phyloP scores from a whole-genome alignment of 2,113 vertebrate genomes.

The Crotophaga sulcirostris region DNA sequence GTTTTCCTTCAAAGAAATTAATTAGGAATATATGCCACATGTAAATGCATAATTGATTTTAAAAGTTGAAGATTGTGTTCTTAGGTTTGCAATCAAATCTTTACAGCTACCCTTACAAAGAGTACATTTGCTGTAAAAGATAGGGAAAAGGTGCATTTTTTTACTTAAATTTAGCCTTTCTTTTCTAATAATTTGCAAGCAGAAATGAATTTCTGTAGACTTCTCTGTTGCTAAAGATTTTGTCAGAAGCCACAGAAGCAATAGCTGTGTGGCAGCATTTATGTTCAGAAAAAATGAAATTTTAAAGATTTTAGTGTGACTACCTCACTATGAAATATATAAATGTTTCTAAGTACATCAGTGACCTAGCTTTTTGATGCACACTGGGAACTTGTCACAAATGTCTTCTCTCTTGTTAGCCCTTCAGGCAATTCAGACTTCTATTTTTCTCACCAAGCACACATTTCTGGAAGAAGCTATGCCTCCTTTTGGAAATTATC shows the following conservation, averaged over 20 bases:
- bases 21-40: neutral
- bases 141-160: neutral
- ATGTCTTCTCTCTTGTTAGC: neutral
- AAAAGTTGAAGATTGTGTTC: neutral
- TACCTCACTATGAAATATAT: neutral
- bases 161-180: neutral
- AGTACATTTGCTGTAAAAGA: neutral
- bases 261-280: neutral
- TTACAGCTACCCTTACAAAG: neutral
- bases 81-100: neutral
- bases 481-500: neutral
- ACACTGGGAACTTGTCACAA: neutral
- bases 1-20: neutral
- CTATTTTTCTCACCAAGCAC: neutral
- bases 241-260: neutral
- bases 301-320: neutral
- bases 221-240: neutral
- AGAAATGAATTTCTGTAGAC: neutral
- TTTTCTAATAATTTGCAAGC: neutral
- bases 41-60: neutral
- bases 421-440: neutral
- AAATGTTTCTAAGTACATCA: neutral
- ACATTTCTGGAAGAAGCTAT: neutral
- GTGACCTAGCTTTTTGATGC: neutral
- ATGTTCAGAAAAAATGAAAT: neutral